These are phyloP conservation scores for Bombus confusus DNA, from an alignment of 1,140 invertebrate species.

Conservation along the genomic window DNA sequence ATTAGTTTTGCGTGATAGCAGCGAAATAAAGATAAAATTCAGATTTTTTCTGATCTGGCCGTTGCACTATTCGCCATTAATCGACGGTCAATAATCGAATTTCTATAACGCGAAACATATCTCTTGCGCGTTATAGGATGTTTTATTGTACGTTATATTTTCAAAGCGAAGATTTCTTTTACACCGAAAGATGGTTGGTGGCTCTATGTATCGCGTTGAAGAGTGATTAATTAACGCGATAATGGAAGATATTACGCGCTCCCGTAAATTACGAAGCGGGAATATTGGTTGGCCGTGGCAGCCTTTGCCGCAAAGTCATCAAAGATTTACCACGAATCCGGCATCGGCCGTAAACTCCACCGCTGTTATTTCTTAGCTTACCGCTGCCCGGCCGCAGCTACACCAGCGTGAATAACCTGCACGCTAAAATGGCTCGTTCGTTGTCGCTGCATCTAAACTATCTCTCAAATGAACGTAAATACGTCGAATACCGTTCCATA, in stretches of 20 bases:
- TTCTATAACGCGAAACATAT: too few species aligned
- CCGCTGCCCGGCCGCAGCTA: slow-evolving; percentile 7
- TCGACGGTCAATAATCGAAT: too few species aligned
- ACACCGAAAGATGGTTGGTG: not conserved
- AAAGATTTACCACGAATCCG: slow-evolving; percentile 38
- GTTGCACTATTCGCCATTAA: too few species aligned
- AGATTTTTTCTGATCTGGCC: too few species aligned
- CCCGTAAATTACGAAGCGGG: not conserved
- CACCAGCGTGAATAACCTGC: slow-evolving; percentile 6
- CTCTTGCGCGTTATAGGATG: too few species aligned
- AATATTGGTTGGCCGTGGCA: slow-evolving; percentile 10
- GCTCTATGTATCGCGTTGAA: not conserved
- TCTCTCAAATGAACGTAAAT: not conserved
- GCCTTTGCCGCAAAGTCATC: slow-evolving; percentile 28
- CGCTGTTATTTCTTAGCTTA: slow-evolving; percentile 36
- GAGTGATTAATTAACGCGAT: slow-evolving; percentile 36
- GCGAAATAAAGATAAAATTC: too few species aligned
- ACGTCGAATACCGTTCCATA: not conserved
- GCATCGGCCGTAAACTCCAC: slow-evolving; percentile 20
- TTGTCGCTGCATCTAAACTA: not conserved
- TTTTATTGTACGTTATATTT: too few species aligned
- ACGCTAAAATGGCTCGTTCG: not conserved
- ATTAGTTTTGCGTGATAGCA: too few species aligned
- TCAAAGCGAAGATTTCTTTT: not conserved
- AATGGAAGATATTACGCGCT: slow-evolving; percentile 14